phyloP scores from a whole-genome alignment of 2,113 vertebrate species.

The Guaruba guarouba region DNA sequence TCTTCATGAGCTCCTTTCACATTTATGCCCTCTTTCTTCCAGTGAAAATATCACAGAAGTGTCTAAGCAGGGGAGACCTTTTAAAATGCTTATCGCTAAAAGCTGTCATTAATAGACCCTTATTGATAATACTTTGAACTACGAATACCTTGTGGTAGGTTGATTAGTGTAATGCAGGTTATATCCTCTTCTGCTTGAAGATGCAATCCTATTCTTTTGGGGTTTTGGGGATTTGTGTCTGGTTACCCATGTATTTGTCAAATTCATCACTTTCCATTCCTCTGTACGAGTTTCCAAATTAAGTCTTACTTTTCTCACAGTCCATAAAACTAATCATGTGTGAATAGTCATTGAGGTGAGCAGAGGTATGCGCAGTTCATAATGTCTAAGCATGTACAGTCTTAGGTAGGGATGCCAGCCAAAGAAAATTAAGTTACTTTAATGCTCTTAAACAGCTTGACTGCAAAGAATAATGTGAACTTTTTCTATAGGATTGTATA shows the following conservation, averaged over 20 bases:
- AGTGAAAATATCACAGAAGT: background rate
- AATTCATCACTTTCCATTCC: background rate
- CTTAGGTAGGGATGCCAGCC: background rate
- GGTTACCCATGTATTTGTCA: background rate
- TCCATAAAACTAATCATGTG: background rate
- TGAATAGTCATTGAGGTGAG: slow-evolving; percentile 9
- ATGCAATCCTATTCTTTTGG: background rate
- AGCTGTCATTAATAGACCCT: background rate
- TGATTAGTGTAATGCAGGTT: background rate
- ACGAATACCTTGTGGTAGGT: background rate
- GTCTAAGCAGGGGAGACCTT: background rate
- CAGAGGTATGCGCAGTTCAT: background rate
- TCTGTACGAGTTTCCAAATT: background rate
- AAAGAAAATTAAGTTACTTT: slow-evolving; percentile 56
- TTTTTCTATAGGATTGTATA: slow-evolving; percentile 38
- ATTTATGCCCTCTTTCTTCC: background rate
- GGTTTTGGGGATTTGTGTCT: background rate
- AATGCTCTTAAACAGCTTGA: slow-evolving; percentile 36
- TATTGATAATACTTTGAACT: background rate
- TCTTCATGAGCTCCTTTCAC: background rate
- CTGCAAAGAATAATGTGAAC: slow-evolving; percentile 45
- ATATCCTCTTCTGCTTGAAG: background rate
- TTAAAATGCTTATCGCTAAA: background rate
- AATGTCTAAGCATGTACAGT: background rate
- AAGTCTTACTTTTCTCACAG: slow-evolving; percentile 26